Percentiles rank a stretch among this genome's conserved stretches.
Conservation (phyloP, 2,113 vertebrate genomes). For the Phalacrocorax carbo region DNA sequence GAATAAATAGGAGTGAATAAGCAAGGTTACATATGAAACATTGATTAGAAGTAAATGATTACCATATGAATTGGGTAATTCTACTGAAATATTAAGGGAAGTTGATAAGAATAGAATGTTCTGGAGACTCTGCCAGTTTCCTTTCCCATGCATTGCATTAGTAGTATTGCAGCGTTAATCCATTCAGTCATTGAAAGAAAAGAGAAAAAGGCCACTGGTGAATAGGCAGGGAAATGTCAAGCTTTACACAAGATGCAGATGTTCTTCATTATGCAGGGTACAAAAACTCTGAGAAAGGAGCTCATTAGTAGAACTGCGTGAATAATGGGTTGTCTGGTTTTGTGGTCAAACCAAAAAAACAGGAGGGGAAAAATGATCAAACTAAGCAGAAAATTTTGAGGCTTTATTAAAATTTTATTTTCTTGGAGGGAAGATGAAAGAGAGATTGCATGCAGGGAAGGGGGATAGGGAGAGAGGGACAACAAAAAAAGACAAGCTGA, state of each 20-base stretch:
- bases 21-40: slow-evolving; percentile 14
- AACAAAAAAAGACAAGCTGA: not conserved
- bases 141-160: not conserved
- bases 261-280: slow-evolving; percentile 16
- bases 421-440: not conserved
- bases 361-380: not conserved
- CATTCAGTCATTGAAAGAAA: not conserved
- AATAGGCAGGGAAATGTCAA: slow-evolving; percentile 34
- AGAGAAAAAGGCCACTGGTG: slow-evolving; percentile 11
- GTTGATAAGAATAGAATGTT: slow-evolving; percentile 36
- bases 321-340: slow-evolving; percentile 7
- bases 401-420: not conserved
- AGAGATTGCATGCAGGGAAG: not conserved
- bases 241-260: slow-evolving; percentile 23
- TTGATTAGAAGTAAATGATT: slow-evolving; percentile 48
- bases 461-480: not conserved
- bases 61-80: slow-evolving; percentile 41
- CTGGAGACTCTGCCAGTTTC: not conserved
- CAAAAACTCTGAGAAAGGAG: slow-evolving; percentile 1
- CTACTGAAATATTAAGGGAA: slow-evolving; percentile 18
- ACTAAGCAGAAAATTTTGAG: not conserved
- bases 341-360: not conserved
- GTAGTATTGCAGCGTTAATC: not conserved
- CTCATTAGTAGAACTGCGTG: slow-evolving; percentile 12
- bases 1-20: slow-evolving; percentile 6